Conservation (phyloP, 92 coral and sea anemone species). For the Heteractis magnifica region DNA sequence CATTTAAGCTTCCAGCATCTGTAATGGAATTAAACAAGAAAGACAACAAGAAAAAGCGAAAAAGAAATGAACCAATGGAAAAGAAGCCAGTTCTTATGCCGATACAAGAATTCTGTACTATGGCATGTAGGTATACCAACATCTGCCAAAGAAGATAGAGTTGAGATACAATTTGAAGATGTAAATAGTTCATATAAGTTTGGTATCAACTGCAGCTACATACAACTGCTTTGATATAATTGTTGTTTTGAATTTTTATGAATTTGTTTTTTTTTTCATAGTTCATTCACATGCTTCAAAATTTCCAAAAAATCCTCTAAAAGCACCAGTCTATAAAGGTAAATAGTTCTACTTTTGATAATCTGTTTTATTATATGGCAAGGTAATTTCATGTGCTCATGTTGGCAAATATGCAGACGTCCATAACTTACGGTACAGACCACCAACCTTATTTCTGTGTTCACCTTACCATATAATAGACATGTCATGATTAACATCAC, state of each 20-base stretch:
- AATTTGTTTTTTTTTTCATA: conserved; percentile 14
- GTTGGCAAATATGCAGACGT: too few relatives aligned
- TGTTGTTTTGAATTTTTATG: background rate
- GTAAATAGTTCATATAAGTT: background rate
- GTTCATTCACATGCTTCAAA: conserved; percentile 92
- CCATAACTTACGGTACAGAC: too few relatives aligned
- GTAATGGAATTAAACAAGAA: conserved; percentile 42
- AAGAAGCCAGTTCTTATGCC: conserved; percentile 53
- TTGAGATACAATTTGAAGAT: too few relatives aligned
- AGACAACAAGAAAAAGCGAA: conserved; percentile 75
- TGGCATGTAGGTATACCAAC: conserved; percentile 71
- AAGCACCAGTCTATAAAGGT: conserved; percentile 83
- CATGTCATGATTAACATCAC: too few relatives aligned
- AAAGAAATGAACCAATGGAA: conserved; percentile 57
- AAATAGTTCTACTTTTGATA: background rate
- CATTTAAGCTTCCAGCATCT: conserved; percentile 80
- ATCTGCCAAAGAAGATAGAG: too few relatives aligned
- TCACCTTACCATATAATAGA: too few relatives aligned
- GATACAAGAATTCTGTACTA: conserved; percentile 78
- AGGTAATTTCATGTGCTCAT: too few relatives aligned
- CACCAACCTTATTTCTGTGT: too few relatives aligned
- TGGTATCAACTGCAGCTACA: too few relatives aligned
- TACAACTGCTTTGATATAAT: background rate
- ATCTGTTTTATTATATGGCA: background rate
- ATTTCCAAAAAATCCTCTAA: conserved; percentile 79